Percentiles rank a stretch among this genome's conserved stretches.
Conservation (phyloP, 2,797 vertebrate genomes). For the Amphiprion clarkii region DNA sequence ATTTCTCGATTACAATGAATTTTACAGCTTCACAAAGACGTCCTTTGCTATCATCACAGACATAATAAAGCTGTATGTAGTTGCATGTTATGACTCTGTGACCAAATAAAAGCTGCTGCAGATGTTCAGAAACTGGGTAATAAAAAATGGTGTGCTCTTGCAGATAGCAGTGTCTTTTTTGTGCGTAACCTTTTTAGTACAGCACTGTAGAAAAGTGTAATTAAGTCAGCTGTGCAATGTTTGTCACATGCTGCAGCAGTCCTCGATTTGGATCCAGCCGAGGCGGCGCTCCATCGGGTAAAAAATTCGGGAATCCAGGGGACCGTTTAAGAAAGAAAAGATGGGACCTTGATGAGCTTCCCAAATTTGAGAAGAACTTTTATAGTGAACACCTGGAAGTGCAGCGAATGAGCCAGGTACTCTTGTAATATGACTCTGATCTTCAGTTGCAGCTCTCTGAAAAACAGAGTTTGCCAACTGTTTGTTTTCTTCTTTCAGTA, state of each 20-base stretch:
- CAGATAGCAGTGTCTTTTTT: too few relatives aligned
- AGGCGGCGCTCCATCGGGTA: constrained; percentile 86
- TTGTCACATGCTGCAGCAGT: constrained; percentile 46
- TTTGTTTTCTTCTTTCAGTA: constrained; percentile 81
- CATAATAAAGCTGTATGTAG: too few relatives aligned
- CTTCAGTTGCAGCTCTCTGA: not conserved
- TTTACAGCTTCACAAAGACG: too few relatives aligned
- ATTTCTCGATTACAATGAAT: too few relatives aligned
- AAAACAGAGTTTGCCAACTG: not conserved
- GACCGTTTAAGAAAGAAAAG: constrained; percentile 95
- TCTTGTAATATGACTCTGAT: too few relatives aligned
- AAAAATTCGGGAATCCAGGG: constrained; percentile 95
- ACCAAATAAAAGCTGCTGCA: too few relatives aligned
- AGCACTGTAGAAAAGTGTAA: too few relatives aligned
- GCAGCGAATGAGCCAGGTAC: constrained; percentile 90
- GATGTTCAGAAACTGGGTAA: too few relatives aligned
- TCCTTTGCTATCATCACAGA: too few relatives aligned
- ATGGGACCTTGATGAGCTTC: constrained; percentile 94
- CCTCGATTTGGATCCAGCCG: constrained; percentile 87
- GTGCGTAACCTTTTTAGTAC: too few relatives aligned
- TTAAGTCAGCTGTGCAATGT: not conserved
- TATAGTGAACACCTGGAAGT: constrained; percentile 93
- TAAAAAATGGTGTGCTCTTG: too few relatives aligned
- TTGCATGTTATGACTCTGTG: too few relatives aligned
- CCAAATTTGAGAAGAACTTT: constrained; percentile 98